Conservation (phyloP, 2,113 vertebrate species). For the Agelaius phoeniceus region DNA sequence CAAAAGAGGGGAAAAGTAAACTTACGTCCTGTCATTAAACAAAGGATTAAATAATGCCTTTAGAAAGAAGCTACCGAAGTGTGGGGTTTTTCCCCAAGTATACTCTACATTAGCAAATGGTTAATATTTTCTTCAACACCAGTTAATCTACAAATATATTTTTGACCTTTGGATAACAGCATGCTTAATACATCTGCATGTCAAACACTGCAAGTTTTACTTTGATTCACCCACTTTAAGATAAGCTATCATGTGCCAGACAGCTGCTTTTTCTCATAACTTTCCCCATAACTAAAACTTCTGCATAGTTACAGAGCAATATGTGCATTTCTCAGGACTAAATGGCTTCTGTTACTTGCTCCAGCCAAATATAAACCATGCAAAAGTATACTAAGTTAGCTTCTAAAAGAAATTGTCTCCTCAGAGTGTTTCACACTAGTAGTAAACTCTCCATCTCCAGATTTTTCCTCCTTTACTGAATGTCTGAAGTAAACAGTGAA, state of each 20-base stretch:
- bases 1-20: constrained; percentile 45
- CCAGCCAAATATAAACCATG: constrained; percentile 16
- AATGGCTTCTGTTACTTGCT: constrained; percentile 42
- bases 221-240: constrained; percentile 51
- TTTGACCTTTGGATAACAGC: constrained; percentile 27
- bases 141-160: constrained; percentile 49
- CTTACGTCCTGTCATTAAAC: neutral
- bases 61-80: neutral
- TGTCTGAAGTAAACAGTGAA: neutral
- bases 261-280: constrained; percentile 57
- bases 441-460: neutral
- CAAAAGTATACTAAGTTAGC: constrained; percentile 4
- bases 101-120: neutral
- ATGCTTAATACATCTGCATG: neutral
- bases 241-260: constrained; percentile 29
- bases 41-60: constrained; percentile 8
- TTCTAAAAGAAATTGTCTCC: constrained; percentile 9
- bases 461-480: neutral
- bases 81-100: neutral
- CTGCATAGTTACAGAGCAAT: constrained; percentile 27
- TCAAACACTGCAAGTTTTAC: constrained; percentile 43
- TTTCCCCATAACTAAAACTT: constrained; percentile 46
- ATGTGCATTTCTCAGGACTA: neutral
- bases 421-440: neutral
- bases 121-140: constrained; percentile 40